Evolutionary conservation across 1,140 invertebrate species (phyloP), one percentile per base, ranked within the genome.

Genomic region (Philotrypesis tridentata): DNA sequence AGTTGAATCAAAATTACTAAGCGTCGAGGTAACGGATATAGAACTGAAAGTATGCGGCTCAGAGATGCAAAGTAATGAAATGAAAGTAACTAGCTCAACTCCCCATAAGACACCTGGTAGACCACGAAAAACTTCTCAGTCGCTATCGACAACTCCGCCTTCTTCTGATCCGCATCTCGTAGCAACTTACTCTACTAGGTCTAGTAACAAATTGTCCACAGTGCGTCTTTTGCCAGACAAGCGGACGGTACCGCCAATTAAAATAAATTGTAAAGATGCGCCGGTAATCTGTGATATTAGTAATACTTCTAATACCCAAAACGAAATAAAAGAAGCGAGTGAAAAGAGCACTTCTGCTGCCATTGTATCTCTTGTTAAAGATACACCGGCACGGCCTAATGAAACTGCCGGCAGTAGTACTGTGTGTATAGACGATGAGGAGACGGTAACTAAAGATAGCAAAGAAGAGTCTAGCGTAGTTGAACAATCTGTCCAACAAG

Each of bases 221-320:
- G 21, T 0, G 1, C 75, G 60, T 43, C 27, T 25, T 11, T 31
- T 48, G 31, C 40, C 68, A 29, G 75, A 83, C 27, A 78, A 55
- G 48, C 48, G 76, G 29, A 76, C 17, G 12, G 55, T 71, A 21
- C 23, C 68, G 14, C 17, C 75, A n/a, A 23, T 73, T 7, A 78
- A 48, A 55, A 63, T 77, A 29, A 82, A 79, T 67, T 68, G 84
- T 27, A 81, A 79, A n/a, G 84, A 85, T 37, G 84, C 84, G 31
- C 65, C 84, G 0, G 85, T 88, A 76, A 87, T 88, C 80, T 85
- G 82, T 78, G 86, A 88, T 55, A 76, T 86, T 29, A 88, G 87
- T 77, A 83, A 86, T 63, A 48, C 80, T 8, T 77, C 79, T 29
- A 75, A 81, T 71, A 9, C 25, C 48, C 67, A 29, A 55, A 72